A percentile compares a stretch with the other conserved stretches of the same genome.
These are phyloP conservation scores for Netelia inedita DNA, from an alignment of 2,888 invertebrate genomes.

Conservation along the genomic window DNA sequence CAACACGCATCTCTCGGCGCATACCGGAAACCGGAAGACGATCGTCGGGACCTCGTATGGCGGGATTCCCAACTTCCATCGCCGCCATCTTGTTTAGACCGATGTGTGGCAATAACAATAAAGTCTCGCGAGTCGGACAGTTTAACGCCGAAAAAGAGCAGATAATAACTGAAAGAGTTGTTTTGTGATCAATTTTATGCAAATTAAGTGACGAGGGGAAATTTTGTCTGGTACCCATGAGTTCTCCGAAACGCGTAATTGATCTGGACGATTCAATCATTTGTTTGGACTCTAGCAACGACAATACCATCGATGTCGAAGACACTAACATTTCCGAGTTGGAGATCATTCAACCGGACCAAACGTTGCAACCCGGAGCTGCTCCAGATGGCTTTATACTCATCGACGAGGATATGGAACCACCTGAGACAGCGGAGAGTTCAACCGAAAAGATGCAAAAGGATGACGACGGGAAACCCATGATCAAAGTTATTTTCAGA, in stretches of 20 bases:
- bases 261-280: constrained; percentile 65
- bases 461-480: constrained; percentile 68
- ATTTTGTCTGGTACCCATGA: constrained; percentile 29
- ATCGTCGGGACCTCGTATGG: constrained; percentile 7
- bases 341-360: constrained; percentile 58
- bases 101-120: constrained; percentile 3
- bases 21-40: constrained; percentile 27
- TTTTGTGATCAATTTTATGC: background rate
- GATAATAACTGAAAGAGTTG: background rate
- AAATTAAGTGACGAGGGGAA: background rate
- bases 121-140: background rate
- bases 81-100: constrained; percentile 38
- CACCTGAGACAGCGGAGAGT: constrained; percentile 10
- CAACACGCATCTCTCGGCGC: constrained; percentile 5
- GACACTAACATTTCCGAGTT: constrained; percentile 52
- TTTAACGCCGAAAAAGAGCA: background rate
- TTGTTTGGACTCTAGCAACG: constrained; percentile 74
- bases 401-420: constrained; percentile 72
- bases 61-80: background rate
- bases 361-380: constrained; percentile 74
- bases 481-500: constrained; percentile 81
- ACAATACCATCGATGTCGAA: constrained; percentile 60
- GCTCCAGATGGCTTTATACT: constrained; percentile 74
- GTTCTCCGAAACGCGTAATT: constrained; percentile 23
- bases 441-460: constrained; percentile 33